Evolutionary conservation across 2,113 vertebrate species (phyloP).

Genomic region (Leiothrix lutea): DNA sequence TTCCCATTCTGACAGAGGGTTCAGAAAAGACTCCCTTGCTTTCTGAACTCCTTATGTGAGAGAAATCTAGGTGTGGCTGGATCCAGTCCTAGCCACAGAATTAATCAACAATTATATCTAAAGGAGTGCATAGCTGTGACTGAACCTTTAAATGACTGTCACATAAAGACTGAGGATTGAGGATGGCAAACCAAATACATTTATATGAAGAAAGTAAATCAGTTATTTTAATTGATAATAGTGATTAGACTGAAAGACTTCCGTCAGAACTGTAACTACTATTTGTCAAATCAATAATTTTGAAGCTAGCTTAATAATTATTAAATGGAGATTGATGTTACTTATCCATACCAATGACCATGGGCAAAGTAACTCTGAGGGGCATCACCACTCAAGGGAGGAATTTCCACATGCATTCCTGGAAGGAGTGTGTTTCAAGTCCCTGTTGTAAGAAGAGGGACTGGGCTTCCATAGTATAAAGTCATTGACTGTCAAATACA

Average conservation of each 20-base stretch:
- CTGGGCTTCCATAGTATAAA: not conserved
- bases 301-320: not conserved
- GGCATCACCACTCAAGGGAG: not conserved
- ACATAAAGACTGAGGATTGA: not conserved
- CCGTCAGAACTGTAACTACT: not conserved
- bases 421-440: not conserved
- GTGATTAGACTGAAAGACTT: not conserved
- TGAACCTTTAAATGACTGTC: not conserved
- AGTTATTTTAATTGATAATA: not conserved
- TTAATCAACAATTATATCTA: not conserved
- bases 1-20: not conserved
- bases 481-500: not conserved
- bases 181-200: not conserved
- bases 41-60: not conserved
- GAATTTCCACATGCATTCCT: not conserved
- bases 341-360: not conserved
- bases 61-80: not conserved
- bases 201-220: not conserved
- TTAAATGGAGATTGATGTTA: not conserved
- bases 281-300: not conserved
- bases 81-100: not conserved
- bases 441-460: not conserved
- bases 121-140: not conserved
- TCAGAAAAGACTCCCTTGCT: not conserved
- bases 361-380: not conserved